phyloP scores from a whole-genome alignment of 2,797 vertebrate species.

The Xiphorhynchus erythropygius region DNA sequence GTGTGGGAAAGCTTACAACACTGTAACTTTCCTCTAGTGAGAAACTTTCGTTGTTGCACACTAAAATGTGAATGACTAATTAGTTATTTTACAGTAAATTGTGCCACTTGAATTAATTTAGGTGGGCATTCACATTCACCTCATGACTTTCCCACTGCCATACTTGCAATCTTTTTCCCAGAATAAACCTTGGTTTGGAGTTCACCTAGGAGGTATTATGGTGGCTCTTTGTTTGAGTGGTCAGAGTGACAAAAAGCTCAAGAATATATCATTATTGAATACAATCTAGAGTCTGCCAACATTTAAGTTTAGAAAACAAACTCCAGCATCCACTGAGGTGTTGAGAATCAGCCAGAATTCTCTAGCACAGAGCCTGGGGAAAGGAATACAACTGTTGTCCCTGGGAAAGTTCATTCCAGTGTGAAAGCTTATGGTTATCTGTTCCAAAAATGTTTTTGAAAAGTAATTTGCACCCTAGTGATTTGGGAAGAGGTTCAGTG shows the following conservation, averaged over 20 bases:
- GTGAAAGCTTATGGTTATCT: slow-evolving; percentile 9
- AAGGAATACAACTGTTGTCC: neutral
- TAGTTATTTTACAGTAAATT: neutral
- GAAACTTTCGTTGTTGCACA: neutral
- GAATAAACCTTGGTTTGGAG: neutral
- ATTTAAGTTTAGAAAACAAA: neutral
- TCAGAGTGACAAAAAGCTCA: neutral
- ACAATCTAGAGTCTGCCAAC: neutral
- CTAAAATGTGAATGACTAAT: neutral
- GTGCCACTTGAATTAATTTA: neutral
- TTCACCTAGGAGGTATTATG: neutral
- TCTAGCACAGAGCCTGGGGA: neutral
- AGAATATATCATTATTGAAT: neutral
- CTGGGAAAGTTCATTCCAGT: slow-evolving; percentile 11
- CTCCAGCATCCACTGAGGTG: neutral
- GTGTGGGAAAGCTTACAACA: neutral
- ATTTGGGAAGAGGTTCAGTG: slow-evolving; percentile 51
- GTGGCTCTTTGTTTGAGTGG: neutral
- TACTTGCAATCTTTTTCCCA: neutral
- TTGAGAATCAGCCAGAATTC: neutral
- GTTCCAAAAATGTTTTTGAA: slow-evolving; percentile 35
- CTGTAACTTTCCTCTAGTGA: neutral
- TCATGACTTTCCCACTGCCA: neutral
- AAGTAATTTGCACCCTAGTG: slow-evolving; percentile 50
- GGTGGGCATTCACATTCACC: neutral